phyloP scores from a whole-genome alignment of 2,888 invertebrate genomes.

The Ganaspis brasiliensis region DNA sequence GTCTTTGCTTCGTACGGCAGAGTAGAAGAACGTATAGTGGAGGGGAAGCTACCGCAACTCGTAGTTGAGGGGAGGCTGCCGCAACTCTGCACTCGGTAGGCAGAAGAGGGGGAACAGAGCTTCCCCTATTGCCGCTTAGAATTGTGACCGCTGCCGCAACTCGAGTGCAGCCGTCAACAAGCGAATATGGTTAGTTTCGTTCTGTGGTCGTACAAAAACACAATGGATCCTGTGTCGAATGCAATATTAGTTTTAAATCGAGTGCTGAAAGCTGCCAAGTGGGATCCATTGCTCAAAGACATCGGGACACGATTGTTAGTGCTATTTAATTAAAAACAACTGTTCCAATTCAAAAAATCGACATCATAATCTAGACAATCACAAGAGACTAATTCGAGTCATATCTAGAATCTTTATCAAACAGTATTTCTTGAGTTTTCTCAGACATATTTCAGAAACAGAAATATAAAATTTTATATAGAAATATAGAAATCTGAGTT shows the following conservation, averaged over 20 bases:
- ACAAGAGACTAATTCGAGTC: conserved; percentile 28
- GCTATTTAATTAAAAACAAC: conserved; percentile 71
- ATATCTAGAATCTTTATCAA: conserved; percentile 12
- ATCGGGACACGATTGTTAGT: conserved; percentile 79
- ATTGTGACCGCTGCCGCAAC: no score
- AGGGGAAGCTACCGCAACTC: no score
- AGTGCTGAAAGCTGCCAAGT: conserved; percentile 83
- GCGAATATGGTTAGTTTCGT: conserved; percentile 79
- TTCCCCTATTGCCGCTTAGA: no score
- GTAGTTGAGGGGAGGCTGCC: no score
- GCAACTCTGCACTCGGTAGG: no score
- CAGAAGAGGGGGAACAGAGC: no score
- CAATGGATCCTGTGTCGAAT: conserved; percentile 86
- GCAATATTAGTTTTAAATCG: conserved; percentile 86
- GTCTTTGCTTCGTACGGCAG: no score
- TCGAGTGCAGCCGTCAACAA: no score
- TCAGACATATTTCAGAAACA: not conserved
- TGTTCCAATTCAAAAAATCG: conserved; percentile 7
- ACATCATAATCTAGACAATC: conserved; percentile 39
- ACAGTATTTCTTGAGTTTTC: not conserved
- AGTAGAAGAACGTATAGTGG: no score
- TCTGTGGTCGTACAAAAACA: conserved; percentile 86
- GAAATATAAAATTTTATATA: no score
- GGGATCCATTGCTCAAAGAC: conserved; percentile 71
- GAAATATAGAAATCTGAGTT: not conserved